Evolutionary conservation across 1,140 invertebrate species (phyloP).

Genomic region (Lordiphosa collinella): DNA sequence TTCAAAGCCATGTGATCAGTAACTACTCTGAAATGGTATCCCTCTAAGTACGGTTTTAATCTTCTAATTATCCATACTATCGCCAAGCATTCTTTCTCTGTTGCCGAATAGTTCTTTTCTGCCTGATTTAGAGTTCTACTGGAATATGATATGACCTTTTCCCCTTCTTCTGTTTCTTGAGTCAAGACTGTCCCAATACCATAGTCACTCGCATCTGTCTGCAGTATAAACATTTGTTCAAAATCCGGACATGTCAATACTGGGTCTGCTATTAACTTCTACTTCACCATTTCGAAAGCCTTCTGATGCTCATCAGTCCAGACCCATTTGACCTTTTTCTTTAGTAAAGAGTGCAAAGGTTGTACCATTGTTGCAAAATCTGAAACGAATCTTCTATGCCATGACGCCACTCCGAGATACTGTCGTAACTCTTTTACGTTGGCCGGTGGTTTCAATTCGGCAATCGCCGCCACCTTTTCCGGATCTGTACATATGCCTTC

Average conservation of each 20-base stretch:
- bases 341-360: too few species aligned
- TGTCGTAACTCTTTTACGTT: neutral
- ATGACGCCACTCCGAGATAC: neutral
- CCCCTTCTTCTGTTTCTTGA: too few species aligned
- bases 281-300: neutral
- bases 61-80: neutral
- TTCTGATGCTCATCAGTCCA: neutral
- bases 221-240: too few species aligned
- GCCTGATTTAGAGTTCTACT: neutral
- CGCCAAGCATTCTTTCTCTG: neutral
- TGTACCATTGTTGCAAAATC: neutral
- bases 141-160: neutral
- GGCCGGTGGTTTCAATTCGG: neutral
- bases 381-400: neutral
- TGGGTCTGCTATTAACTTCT: too few species aligned
- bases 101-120: neutral
- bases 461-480: neutral
- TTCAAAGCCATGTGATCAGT: neutral
- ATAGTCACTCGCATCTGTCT: neutral
- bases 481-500: neutral
- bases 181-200: neutral
- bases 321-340: neutral
- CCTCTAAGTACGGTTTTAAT: neutral
- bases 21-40: too few species aligned
- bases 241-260: too few species aligned